phyloP scores from a whole-genome alignment of 2,797 vertebrate genomes.

The Carapus acus region DNA sequence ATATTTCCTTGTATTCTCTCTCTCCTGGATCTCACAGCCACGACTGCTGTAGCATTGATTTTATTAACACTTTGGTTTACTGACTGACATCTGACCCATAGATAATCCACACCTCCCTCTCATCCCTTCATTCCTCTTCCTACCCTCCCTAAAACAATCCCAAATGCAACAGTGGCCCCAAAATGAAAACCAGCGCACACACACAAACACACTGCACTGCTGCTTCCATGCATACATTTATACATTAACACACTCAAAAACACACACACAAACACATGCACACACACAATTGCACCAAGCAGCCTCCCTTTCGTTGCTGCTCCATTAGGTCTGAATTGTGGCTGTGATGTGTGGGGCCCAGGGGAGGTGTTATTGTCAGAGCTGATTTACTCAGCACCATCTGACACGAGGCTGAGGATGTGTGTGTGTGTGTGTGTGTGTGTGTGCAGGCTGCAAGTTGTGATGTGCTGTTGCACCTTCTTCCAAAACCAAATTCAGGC shows the following conservation, averaged over 20 bases:
- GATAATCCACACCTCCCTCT: conserved; percentile 45
- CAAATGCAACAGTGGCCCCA: conserved; percentile 24
- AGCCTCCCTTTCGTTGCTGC: conserved; percentile 65
- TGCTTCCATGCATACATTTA: conserved; percentile 38
- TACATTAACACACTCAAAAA: conserved; percentile 12
- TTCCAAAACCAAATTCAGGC: too few species aligned
- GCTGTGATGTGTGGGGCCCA: conserved; percentile 84
- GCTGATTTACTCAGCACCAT: conserved; percentile 86
- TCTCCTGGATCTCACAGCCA: conserved; percentile 4
- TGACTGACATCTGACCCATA: conserved; percentile 58
- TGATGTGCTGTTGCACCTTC: too few species aligned
- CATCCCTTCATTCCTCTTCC: conserved; percentile 18
- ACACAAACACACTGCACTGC: conserved; percentile 1
- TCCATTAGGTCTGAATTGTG: conserved; percentile 90
- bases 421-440: conserved; percentile 24
- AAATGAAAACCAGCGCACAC: conserved; percentile 46
- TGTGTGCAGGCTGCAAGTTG: too few species aligned
- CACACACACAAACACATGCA: conserved; percentile 18
- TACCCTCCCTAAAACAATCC: conserved; percentile 9
- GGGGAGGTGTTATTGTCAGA: conserved; percentile 87
- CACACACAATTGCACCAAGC: conserved; percentile 19
- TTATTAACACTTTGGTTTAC: conserved; percentile 59
- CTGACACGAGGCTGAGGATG: conserved; percentile 68
- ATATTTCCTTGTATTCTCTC: not conserved
- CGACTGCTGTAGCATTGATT: conserved; percentile 40